Base-by-base conservation (phyloP, 2,888 invertebrate genomes). In the Terebella lapidaria region DNA sequence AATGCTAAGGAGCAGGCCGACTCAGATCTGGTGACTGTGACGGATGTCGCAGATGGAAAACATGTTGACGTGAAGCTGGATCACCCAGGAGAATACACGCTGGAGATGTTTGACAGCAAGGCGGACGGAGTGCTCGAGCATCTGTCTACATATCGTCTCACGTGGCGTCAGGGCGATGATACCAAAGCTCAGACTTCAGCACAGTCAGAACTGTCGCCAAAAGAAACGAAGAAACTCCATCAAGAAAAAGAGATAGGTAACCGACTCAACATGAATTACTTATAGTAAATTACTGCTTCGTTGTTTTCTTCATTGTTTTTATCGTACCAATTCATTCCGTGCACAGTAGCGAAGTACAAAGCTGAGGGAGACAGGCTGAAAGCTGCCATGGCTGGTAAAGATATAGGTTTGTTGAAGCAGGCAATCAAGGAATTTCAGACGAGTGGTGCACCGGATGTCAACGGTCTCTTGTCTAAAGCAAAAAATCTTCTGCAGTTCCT, bases 11-110 rank as follows among this genome's bases (percentile, higher is more conserved):
- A 74, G 51, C 65, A 67, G 1, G 71, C 71, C 0, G 67, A 68
- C 20, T 59, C 64, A 4, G 65, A 71, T 47, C 69, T 69, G 25
- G 63, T 75, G 22, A 67, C 69, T 56, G 26, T 30, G 2, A 28
- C 22, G 1, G 51, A 47, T 25, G 46, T 27, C 18, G 58, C 22
- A 4, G 74, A 74, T 35, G 72, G 69, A 4, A 65, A 71, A 29
- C 59, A 73, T 24, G 68, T 76, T 53, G 63, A 63, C 3, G 70
- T 74, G 27, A 63, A 68, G 57, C 59, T 76, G 49, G 68, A 70
- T n/a, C 72, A 77, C 25, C 71, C 70, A 56, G 76, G 75, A 10
- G 75, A 75, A 49, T 77, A 76, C 58, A 68, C 71, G 63, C 60
- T 75, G 60, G 72, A 74, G 60, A 60, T 75, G 46, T 76, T 72